These are phyloP conservation scores for Aphrophora alni DNA, from an alignment of 2,888 invertebrate species.

Conservation along the genomic window DNA sequence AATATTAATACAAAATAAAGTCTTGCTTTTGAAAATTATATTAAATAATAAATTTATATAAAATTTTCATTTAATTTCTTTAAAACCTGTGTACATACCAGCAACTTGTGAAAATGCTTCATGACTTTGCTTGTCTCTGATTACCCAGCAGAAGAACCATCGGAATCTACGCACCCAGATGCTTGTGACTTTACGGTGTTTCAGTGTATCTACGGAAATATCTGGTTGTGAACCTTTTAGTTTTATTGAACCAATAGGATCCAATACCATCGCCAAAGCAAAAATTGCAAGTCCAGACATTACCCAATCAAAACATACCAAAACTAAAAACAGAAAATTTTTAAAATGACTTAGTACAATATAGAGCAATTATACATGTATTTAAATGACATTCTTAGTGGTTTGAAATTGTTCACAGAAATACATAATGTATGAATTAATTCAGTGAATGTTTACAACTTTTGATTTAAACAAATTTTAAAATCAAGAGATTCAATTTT, in stretches of 20 bases:
- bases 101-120: slow-evolving; percentile 82
- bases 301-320: slow-evolving; percentile 83
- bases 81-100: slow-evolving; percentile 67
- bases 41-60: no score
- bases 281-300: slow-evolving; percentile 75
- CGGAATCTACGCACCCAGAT: slow-evolving; percentile 77
- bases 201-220: slow-evolving; percentile 66
- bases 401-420: no score
- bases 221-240: slow-evolving; percentile 60
- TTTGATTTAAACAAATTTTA: no score
- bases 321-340: slow-evolving; percentile 59
- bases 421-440: no score
- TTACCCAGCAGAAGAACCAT: slow-evolving; percentile 74
- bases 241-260: slow-evolving; percentile 75
- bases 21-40: no score
- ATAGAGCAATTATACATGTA: no score
- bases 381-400: no score
- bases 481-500: no score
- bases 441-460: no score
- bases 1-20: no score
- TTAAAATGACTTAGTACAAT: not conserved
- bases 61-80: no score
- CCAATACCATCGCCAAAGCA: slow-evolving; percentile 80
- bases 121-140: slow-evolving; percentile 76
- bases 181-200: slow-evolving; percentile 72